These are phyloP conservation scores for Epinephelus cyanopodus DNA, from an alignment of 2,113 vertebrate species.

Conservation along the genomic window DNA sequence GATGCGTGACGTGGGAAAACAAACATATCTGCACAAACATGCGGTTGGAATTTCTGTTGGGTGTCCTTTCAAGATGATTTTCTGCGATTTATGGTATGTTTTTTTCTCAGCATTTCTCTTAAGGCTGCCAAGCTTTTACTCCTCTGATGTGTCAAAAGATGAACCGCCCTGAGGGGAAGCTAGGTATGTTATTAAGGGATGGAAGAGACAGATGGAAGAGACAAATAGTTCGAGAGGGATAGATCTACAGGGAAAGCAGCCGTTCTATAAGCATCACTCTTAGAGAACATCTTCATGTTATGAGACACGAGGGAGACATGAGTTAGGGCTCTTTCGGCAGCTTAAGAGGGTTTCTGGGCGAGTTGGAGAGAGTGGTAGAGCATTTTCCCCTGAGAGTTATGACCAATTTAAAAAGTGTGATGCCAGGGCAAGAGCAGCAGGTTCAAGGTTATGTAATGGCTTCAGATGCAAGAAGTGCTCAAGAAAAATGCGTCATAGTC, in stretches of 20 bases:
- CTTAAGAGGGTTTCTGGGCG: slow-evolving; percentile 39
- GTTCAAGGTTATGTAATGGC: slow-evolving; percentile 22
- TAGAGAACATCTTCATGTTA: slow-evolving; percentile 38
- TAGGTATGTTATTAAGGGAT: slow-evolving; percentile 30
- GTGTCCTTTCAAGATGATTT: slow-evolving; percentile 8
- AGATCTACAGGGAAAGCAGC: slow-evolving; percentile 35
- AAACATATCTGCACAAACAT: slow-evolving; percentile 16
- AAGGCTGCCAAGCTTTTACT: slow-evolving; percentile 9
- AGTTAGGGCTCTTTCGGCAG: slow-evolving; percentile 23
- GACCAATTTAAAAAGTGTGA: slow-evolving; percentile 12
- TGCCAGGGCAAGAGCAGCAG: neutral
- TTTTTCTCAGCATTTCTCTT: slow-evolving; percentile 24
- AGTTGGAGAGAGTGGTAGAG: slow-evolving; percentile 17
- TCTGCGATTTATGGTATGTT: slow-evolving; percentile 5
- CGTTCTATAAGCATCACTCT: slow-evolving; percentile 37
- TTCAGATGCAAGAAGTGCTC: neutral
- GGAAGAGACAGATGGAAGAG: slow-evolving; percentile 28
- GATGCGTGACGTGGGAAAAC: neutral
- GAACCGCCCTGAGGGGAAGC: slow-evolving; percentile 35
- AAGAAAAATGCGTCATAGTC: neutral
- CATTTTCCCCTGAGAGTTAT: neutral
- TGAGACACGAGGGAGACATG: slow-evolving; percentile 30
- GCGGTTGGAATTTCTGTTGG: slow-evolving; percentile 1
- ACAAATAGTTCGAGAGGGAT: slow-evolving; percentile 31
- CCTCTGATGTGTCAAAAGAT: slow-evolving; percentile 40